phyloP scores from a whole-genome alignment of 2,113 vertebrate species.

The Zosterops lateralis region DNA sequence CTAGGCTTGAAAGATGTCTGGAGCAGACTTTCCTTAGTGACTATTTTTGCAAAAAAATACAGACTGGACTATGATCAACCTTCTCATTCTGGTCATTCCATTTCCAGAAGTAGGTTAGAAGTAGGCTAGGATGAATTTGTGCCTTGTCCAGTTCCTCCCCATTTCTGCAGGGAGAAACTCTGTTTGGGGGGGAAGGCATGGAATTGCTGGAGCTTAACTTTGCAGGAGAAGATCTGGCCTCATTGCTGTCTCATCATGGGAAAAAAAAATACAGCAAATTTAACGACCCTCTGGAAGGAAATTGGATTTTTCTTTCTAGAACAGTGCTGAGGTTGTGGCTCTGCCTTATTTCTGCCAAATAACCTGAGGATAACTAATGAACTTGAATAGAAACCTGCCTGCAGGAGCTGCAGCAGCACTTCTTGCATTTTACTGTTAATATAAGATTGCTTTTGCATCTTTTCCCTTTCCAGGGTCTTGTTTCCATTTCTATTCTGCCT shows the following conservation, averaged over 20 bases:
- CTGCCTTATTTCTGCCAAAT: background rate
- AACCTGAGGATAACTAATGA: background rate
- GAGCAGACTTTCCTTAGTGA: background rate
- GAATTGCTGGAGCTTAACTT: background rate
- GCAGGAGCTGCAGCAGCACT: background rate
- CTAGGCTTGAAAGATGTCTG: background rate
- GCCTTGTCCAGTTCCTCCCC: background rate
- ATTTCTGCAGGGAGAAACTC: slow-evolving; percentile 7
- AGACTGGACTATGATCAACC: background rate
- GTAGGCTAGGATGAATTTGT: background rate
- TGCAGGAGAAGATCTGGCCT: background rate
- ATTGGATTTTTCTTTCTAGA: background rate
- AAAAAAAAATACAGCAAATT: background rate
- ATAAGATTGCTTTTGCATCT: background rate
- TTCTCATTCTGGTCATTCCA: slow-evolving; percentile 31
- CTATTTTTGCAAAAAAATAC: background rate
- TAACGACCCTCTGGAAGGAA: background rate
- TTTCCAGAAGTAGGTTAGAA: slow-evolving; percentile 35
- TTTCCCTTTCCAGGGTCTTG: background rate
- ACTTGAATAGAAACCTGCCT: background rate
- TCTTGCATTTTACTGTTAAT: background rate
- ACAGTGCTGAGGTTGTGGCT: background rate
- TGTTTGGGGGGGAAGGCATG: background rate
- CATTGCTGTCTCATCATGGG: background rate
- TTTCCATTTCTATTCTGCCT: background rate